Evolutionary conservation across 2,797 vertebrate species (phyloP).

Genomic region (Sebastes nivosus): DNA sequence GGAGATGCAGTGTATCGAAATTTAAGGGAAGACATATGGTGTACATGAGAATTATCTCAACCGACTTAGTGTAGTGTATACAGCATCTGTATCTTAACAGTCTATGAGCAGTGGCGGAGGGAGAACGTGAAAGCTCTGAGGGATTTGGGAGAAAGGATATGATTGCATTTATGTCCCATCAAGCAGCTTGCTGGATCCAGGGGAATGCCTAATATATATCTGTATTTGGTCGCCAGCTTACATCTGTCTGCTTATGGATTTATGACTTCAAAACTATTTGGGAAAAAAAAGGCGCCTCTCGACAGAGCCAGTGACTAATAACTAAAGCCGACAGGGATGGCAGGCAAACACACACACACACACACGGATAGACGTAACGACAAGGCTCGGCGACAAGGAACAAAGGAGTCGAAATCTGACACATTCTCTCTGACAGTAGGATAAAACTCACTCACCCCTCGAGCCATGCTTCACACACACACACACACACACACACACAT

Average conservation of each 20-base stretch:
- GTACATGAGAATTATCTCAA: constrained; percentile 56
- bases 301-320: constrained; percentile 84
- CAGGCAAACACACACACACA: constrained; percentile 64
- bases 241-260: constrained; percentile 86
- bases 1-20: constrained; percentile 42
- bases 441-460: constrained; percentile 81
- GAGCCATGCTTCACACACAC: constrained; percentile 49
- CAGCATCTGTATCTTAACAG: constrained; percentile 75
- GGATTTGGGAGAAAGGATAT: constrained; percentile 80
- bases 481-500: constrained; percentile 4
- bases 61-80: constrained; percentile 47
- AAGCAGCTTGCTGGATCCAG: constrained; percentile 78
- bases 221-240: constrained; percentile 84
- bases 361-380: constrained; percentile 60
- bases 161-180: constrained; percentile 83
- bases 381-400: constrained; percentile 76
- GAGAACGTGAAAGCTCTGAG: constrained; percentile 73
- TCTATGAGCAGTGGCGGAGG: constrained; percentile 66
- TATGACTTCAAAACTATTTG: constrained; percentile 84
- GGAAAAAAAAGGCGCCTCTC: constrained; percentile 68
- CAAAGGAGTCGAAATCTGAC: constrained; percentile 84
- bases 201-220: constrained; percentile 82
- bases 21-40: constrained; percentile 54
- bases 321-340: constrained; percentile 84
- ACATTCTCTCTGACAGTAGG: constrained; percentile 80